Evolutionary conservation across 53 echinoderm and acorn worm species (phyloP).

Genomic region (Actinopyga echinites): DNA sequence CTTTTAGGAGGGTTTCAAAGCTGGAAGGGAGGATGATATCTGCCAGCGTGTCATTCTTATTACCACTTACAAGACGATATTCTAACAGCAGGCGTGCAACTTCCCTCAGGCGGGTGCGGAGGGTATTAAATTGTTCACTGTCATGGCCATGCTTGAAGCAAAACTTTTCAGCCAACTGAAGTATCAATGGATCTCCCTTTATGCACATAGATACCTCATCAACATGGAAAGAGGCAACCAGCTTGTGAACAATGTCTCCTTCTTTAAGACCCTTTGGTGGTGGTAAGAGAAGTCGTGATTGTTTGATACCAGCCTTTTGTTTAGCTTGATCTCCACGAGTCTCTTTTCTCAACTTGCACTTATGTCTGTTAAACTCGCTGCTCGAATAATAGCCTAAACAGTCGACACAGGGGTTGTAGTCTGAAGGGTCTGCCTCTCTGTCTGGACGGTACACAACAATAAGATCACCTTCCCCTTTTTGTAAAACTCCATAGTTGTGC

Average conservation of each 20-base stretch:
- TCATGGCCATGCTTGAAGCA: slow-evolving; percentile 56
- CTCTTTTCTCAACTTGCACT: slow-evolving; percentile 38
- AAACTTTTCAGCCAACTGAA: slow-evolving; percentile 37
- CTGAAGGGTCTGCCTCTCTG: slow-evolving; percentile 3
- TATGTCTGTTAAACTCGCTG: slow-evolving; percentile 58
- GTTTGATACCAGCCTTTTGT: too few relatives aligned
- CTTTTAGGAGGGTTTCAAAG: slow-evolving; percentile 44
- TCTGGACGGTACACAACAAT: slow-evolving; percentile 60
- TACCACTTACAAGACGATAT: slow-evolving; percentile 36
- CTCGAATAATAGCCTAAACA: slow-evolving; percentile 59
- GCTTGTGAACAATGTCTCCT: slow-evolving; percentile 11
- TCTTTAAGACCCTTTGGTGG: not conserved
- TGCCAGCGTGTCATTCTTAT: slow-evolving; percentile 34
- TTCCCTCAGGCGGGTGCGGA: slow-evolving; percentile 49
- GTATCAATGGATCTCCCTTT: slow-evolving; percentile 49
- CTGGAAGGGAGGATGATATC: slow-evolving; percentile 48
- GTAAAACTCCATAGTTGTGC: slow-evolving; percentile 58
- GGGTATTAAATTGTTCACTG: slow-evolving; percentile 12
- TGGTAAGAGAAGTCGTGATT: slow-evolving; percentile 8
- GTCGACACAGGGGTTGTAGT: slow-evolving; percentile 54
- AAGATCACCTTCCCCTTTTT: slow-evolving; percentile 56
- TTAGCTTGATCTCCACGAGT: too few relatives aligned
- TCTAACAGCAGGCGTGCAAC: slow-evolving; percentile 46
- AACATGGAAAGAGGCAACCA: not conserved
- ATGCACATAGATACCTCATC: slow-evolving; percentile 55